Evolutionary conservation across 2,797 vertebrate genomes (phyloP), one percentile per base, ranked within the genome.

Genomic region (Sebastes glaucus): DNA sequence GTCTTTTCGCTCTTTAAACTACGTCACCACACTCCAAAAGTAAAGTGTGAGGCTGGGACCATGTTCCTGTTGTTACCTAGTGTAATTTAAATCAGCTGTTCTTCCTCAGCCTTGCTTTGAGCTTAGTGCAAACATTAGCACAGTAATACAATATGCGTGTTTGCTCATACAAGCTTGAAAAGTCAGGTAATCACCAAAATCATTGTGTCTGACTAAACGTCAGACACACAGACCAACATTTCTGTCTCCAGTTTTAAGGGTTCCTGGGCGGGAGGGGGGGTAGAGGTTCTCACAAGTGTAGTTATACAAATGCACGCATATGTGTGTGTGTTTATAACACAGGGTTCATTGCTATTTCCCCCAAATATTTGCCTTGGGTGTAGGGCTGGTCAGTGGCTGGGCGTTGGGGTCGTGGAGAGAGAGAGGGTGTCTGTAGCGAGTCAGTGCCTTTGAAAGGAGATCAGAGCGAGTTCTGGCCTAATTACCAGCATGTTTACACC

Each of bases 361-460:
- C 77, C 74, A 92, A 91, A 93, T 94, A 92, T 94, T 92, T 93
- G 85, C 62, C 68, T 83, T 90, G 81, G 85, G 69, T 87, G 89
- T 74, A 49, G 83, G 67, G 66, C 71, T 74, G 85, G 88, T 83
- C 79, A 70, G 85, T 81, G 88, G 83, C 80, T 71, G 67, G 67
- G 32, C 77, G 83, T 75, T 22, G 75, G 77, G 81, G 87, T 80
- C 18, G 1, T 46, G 80, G 52, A 57, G 67, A 78, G 77, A 80
- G 84, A 82, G 80, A 72, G 83, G 68, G 84, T 74, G 87, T 78
- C 81, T 87, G 74, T 27, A 69, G 80, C 27, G 18, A 82, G 72
- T 82, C 84, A 74, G 75, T 72, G 88, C 75, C 80, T 88, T 81
- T 81, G 74, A 92, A 90, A 79, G 59, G 14, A 93, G 82, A 95